Evolutionary conservation across 2,113 vertebrate species (phyloP).

Genomic region (Tricholaema leucomelas): DNA sequence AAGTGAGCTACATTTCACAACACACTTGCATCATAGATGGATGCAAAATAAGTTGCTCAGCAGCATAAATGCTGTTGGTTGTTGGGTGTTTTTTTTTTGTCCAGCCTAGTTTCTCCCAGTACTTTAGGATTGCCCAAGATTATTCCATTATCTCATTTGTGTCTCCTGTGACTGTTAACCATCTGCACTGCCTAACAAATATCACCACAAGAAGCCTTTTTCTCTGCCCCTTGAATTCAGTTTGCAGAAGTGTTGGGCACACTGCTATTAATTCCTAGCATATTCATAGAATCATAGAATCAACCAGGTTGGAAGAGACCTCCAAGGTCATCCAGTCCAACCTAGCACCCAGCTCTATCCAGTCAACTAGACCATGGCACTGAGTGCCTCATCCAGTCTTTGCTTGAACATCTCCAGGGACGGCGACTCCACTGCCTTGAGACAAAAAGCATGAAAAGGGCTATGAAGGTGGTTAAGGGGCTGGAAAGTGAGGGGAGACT

Average conservation of each 20-base stretch:
- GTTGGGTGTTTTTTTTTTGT: background rate
- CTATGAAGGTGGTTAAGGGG: too few species aligned
- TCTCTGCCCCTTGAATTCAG: slow-evolving; percentile 31
- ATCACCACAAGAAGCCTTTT: slow-evolving; percentile 25
- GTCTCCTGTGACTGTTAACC: slow-evolving; percentile 60
- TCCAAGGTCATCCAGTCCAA: too few species aligned
- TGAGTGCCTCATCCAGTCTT: too few species aligned
- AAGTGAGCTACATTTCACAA: slow-evolving; percentile 50
- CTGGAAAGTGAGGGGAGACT: too few species aligned
- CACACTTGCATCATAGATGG: slow-evolving; percentile 23
- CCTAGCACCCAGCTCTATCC: too few species aligned
- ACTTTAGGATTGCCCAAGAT: slow-evolving; percentile 35
- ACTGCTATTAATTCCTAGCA: slow-evolving; percentile 62
- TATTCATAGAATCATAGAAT: slow-evolving; percentile 39
- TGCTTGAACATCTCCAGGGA: too few species aligned
- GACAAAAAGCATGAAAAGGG: background rate
- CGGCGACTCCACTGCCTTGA: too few species aligned
- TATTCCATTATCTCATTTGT: slow-evolving; percentile 63
- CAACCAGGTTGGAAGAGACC: too few species aligned
- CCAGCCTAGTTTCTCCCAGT: slow-evolving; percentile 44
- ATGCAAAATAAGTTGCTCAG: slow-evolving; percentile 34
- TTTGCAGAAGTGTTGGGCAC: slow-evolving; percentile 53
- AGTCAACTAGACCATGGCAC: too few species aligned
- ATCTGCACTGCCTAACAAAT: slow-evolving; percentile 19
- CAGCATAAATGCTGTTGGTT: slow-evolving; percentile 33